These are phyloP conservation scores for Ara ararauna DNA, from an alignment of 2,797 vertebrate species.

Conservation along the genomic window DNA sequence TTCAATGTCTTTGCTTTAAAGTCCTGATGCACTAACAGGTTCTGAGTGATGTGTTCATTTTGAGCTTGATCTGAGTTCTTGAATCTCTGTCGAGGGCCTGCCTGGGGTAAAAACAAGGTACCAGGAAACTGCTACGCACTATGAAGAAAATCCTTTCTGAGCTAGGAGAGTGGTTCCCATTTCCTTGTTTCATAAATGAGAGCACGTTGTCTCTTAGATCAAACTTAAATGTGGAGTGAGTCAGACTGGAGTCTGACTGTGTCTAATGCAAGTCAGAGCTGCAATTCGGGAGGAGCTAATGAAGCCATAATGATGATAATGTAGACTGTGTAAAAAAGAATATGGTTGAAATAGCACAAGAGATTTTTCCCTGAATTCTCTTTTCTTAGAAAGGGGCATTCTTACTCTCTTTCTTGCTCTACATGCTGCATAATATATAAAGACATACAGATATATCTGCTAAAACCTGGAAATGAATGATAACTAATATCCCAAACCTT, in stretches of 20 bases:
- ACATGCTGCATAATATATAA: neutral
- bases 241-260: neutral
- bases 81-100: neutral
- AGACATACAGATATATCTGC: neutral
- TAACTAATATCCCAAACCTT: neutral
- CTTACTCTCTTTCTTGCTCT: neutral
- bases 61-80: neutral
- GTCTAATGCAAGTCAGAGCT: neutral
- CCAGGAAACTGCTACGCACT: neutral
- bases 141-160: neutral
- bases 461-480: neutral
- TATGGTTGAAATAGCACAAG: neutral
- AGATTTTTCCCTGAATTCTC: neutral
- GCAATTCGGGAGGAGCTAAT: neutral
- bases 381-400: neutral
- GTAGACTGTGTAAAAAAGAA: neutral
- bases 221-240: neutral
- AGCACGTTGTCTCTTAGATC: neutral
- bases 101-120: neutral
- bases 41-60: neutral
- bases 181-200: neutral
- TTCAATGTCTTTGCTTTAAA: neutral
- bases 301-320: neutral
- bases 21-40: neutral
- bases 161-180: neutral